Percentiles rank a stretch among this genome's conserved stretches.
Evolutionary conservation across 2,797 vertebrate genomes (phyloP).

Genomic region (Sylvilagus floridanus): DNA sequence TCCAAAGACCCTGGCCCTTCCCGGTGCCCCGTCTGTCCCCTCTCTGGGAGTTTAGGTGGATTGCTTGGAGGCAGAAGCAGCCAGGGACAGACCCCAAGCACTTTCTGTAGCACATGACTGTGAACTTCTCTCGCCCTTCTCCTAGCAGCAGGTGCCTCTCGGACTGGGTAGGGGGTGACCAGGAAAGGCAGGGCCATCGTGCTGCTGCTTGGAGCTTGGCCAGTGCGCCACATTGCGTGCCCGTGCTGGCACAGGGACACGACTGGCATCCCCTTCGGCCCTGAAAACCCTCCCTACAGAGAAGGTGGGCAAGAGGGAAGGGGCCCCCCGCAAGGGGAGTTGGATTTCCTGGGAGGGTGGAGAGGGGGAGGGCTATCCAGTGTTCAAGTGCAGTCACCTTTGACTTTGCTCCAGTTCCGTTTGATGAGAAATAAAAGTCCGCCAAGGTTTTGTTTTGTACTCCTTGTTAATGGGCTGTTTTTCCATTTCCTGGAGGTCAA

Average conservation of each 20-base stretch:
- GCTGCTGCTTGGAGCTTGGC: conserved; percentile 51
- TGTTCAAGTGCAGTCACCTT: conserved; percentile 73
- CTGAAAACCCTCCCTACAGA: background rate
- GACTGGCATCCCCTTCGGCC: background rate
- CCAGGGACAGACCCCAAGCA: conserved; percentile 61
- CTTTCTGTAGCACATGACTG: conserved; percentile 79
- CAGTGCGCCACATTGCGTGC: conserved; percentile 66
- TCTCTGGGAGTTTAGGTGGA: conserved; percentile 5
- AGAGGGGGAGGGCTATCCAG: conserved; percentile 28
- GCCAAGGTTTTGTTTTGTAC: conserved; percentile 79
- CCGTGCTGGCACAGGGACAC: conserved; percentile 75
- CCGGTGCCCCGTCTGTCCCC: background rate
- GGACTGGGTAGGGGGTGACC: background rate
- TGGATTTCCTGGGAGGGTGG: conserved; percentile 1
- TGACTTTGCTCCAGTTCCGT: conserved; percentile 64
- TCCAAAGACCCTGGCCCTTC: background rate
- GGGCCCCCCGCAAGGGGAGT: background rate
- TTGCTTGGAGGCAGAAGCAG: conserved; percentile 52
- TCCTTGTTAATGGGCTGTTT: conserved; percentile 68
- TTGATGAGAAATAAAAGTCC: conserved; percentile 80
- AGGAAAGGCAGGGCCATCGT: conserved; percentile 3
- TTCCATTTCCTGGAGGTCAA: conserved; percentile 71
- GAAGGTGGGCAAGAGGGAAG: background rate
- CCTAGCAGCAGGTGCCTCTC: background rate
- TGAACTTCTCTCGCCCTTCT: conserved; percentile 67